Base-by-base conservation (phyloP, 2,797 vertebrate species). In the Ptychobarbus kaznakovi region DNA sequence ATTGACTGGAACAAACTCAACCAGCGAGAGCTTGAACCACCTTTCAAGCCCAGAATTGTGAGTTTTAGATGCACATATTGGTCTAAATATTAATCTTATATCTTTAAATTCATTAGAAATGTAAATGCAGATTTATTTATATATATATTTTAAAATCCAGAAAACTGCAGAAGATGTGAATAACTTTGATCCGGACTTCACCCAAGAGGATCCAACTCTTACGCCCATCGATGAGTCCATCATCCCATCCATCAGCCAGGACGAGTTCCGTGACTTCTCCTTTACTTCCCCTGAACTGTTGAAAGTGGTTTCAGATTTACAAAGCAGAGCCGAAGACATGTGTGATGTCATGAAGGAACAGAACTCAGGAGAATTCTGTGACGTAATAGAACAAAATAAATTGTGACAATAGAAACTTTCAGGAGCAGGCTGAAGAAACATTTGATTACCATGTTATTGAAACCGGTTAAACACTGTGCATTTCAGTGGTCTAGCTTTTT, bases 151-250 rank as follows among this genome's bases (percentile, higher is more conserved):
- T 3, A 12, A 56, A 70, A 82, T 61, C 51, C 94, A 99, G 98
- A 99, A 99, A 97, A 96, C 96, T 11, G 91, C 96, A 82, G 97
- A 98, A 90, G 98, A 99, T 0, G 98, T 99, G 89, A 99, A 98
- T 94, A 99, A 99, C 93, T 99, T 99, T 84, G 98, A 99, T 93
- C 97, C 97, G 0, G 98, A 99, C 92, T 99, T 99, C 88, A 98
- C 97, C 80, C 97, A 96, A 88, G 98, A 99, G 89, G 97, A 99
- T 87, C 97, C 98, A 28, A 93, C 95, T 69, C 96, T 99, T 89
- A 99, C 98, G 0, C 98, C 97, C 22, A 97, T 98, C 2, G 97
- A 98, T 85, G 97, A 98, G 85, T 94, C 95, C 35, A 87, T 97
- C 89, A 95, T 99, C 87, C 94, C 96, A 0, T 94, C 97, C 91